These are phyloP conservation scores for Chironomus striatipennis DNA, from an alignment of 1,140 invertebrate species.

Conservation along the genomic window DNA sequence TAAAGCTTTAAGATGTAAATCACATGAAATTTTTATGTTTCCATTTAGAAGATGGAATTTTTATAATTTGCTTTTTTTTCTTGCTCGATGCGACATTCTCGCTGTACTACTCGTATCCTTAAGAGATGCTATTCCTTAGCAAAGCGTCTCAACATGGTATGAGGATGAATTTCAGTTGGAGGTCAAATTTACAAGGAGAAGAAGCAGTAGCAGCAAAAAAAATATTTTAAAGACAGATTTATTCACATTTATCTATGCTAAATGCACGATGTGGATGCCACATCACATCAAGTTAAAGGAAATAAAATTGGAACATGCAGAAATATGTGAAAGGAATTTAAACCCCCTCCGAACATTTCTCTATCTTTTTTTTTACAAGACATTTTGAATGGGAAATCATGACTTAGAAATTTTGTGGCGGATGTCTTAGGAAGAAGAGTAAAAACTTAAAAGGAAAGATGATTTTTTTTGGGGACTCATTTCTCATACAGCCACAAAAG, in stretches of 20 bases:
- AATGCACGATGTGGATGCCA: too few relatives aligned
- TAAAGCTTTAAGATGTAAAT: background rate
- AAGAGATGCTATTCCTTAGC: background rate
- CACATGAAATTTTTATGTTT: conserved; percentile 8
- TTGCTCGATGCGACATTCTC: background rate
- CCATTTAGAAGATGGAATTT: background rate
- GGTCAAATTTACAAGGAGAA: too few relatives aligned
- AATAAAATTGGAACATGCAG: background rate
- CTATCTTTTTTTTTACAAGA: too few relatives aligned
- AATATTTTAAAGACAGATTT: too few relatives aligned
- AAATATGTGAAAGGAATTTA: background rate
- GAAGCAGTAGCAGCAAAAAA: too few relatives aligned
- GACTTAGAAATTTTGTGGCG: background rate
- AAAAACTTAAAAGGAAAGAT: background rate
- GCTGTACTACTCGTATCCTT: background rate
- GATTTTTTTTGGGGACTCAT: background rate
- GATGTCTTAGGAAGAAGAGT: background rate
- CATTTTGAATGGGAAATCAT: background rate
- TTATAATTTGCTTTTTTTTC: background rate
- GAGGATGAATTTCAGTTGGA: too few relatives aligned
- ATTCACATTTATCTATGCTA: too few relatives aligned
- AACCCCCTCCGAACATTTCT: background rate
- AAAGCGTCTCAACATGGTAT: too few relatives aligned
- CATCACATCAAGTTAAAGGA: background rate
- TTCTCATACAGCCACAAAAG: too few relatives aligned